These are phyloP conservation scores for Irena cyanogastra DNA, from an alignment of 2,113 vertebrate genomes.

Conservation along the genomic window DNA sequence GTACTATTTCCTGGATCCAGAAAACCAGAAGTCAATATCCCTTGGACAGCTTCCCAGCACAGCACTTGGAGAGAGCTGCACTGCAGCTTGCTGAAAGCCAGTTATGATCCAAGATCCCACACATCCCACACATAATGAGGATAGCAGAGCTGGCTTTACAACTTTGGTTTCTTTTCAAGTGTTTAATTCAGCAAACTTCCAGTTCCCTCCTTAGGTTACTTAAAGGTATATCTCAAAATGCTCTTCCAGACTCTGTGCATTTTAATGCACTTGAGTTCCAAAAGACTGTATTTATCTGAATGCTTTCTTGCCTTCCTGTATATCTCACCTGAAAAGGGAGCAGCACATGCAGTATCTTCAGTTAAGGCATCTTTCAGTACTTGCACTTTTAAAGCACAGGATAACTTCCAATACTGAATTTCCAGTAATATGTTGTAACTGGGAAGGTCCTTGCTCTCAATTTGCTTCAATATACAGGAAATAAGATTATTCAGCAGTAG, in stretches of 20 bases:
- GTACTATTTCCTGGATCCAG: conserved; percentile 32
- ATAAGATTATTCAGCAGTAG: background rate
- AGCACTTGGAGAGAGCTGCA: background rate
- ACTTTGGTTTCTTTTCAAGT: background rate
- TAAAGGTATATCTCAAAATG: background rate
- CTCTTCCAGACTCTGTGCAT: background rate
- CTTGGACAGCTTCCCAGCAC: conserved; percentile 38
- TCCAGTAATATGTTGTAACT: background rate
- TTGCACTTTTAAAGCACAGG: background rate
- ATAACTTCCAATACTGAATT: background rate
- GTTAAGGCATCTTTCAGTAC: background rate
- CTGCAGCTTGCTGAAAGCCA: background rate
- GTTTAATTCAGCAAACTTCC: background rate
- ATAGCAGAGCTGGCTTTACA: background rate
- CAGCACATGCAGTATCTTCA: background rate
- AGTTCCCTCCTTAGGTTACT: background rate
- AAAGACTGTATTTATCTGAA: background rate
- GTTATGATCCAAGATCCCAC: background rate
- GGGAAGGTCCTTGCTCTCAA: background rate
- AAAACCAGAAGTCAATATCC: conserved; percentile 41
- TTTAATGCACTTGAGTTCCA: background rate
- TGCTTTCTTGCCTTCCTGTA: background rate
- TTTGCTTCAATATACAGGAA: background rate
- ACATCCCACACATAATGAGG: background rate
- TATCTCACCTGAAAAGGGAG: background rate